phyloP scores from a whole-genome alignment of 2,888 invertebrate genomes.

The Dasysyrphus tricinctus region DNA sequence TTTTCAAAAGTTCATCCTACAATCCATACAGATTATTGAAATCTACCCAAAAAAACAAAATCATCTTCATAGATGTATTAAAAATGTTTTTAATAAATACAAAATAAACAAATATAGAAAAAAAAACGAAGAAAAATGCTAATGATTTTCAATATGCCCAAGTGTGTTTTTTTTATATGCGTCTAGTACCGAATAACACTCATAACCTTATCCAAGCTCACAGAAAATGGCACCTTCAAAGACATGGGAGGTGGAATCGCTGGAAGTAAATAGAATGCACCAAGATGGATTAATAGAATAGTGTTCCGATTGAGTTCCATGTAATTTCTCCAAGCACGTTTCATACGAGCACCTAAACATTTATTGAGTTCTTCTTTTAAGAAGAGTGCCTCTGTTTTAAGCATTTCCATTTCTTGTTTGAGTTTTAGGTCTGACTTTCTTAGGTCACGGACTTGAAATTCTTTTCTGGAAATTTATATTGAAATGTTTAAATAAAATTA shows the following conservation, averaged over 20 bases:
- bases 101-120: slow-evolving; percentile 1
- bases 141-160: background rate
- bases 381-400: slow-evolving; percentile 39
- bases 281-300: slow-evolving; percentile 79
- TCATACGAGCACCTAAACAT: slow-evolving; percentile 79
- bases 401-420: slow-evolving; percentile 76
- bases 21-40: too few relatives aligned
- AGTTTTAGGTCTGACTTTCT: slow-evolving; percentile 59
- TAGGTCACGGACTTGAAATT: slow-evolving; percentile 71
- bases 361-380: slow-evolving; percentile 78
- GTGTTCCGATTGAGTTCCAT: slow-evolving; percentile 78
- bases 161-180: background rate
- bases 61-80: too few relatives aligned
- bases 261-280: slow-evolving; percentile 79
- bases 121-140: background rate
- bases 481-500: background rate
- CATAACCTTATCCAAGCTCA: slow-evolving; percentile 40
- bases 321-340: slow-evolving; percentile 77
- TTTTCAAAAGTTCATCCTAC: too few relatives aligned
- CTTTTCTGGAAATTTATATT: slow-evolving; percentile 69
- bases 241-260: slow-evolving; percentile 79
- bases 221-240: slow-evolving; percentile 25
- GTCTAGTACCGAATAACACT: slow-evolving; percentile 37
- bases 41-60: background rate
- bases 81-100: background rate